phyloP scores from a whole-genome alignment of 2,113 vertebrate genomes.

The Ibidorhyncha struthersii region DNA sequence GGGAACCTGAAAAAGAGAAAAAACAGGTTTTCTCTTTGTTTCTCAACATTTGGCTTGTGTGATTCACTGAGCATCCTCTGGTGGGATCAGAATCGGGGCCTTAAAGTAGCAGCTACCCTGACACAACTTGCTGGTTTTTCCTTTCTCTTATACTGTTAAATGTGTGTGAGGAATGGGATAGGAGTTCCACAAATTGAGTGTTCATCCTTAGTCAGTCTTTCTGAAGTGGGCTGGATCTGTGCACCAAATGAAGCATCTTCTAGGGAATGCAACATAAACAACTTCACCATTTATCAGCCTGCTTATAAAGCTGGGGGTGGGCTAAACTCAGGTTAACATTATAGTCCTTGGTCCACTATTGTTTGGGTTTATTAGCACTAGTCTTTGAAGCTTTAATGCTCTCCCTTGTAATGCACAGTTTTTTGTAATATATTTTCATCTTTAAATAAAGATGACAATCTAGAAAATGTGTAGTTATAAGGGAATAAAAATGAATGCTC shows the following conservation, averaged over 20 bases:
- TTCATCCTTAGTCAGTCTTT: not conserved
- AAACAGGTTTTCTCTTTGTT: not conserved
- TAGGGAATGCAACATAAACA: not conserved
- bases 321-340: not conserved
- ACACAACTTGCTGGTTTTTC: not conserved
- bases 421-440: not conserved
- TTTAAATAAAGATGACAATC: not conserved
- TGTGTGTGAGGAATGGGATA: rapidly evolving
- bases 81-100: not conserved
- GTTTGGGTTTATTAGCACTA: not conserved
- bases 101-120: not conserved
- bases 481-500: not conserved
- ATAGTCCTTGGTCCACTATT: not conserved
- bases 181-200: not conserved
- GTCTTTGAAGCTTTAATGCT: not conserved
- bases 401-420: not conserved
- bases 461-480: not conserved
- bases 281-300: not conserved
- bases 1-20: not conserved
- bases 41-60: not conserved
- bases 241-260: not conserved
- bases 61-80: not conserved
- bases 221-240: not conserved
- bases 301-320: not conserved
- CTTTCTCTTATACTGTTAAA: not conserved